phyloP scores from a whole-genome alignment of 37 sponge, comb jelly and placozoan genomes.

The Hexactinellida sp. region DNA sequence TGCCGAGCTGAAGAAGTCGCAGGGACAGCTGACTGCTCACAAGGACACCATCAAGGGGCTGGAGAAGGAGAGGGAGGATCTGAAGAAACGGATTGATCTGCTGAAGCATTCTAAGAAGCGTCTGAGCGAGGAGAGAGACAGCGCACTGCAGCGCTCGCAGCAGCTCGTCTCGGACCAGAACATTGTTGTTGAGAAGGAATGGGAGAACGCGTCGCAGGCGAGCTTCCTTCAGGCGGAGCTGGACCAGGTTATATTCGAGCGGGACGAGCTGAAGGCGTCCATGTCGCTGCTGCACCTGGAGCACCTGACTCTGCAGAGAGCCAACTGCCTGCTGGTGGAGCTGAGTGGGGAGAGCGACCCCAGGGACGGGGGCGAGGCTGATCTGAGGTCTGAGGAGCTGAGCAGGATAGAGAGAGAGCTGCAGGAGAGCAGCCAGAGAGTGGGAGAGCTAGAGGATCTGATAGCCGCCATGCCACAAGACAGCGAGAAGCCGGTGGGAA shows the following conservation, averaged over 20 bases:
- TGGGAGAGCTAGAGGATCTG: not conserved
- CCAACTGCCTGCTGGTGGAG: not conserved
- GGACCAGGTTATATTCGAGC: constrained; percentile 6
- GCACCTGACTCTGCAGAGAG: not conserved
- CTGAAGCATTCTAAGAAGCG: not conserved
- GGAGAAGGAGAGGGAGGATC: not conserved
- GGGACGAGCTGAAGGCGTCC: not conserved
- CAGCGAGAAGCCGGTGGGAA: too few relatives aligned
- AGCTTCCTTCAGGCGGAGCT: not conserved
- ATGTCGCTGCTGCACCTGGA: not conserved
- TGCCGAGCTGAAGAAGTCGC: not conserved
- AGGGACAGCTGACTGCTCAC: not conserved
- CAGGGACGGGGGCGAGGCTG: not conserved
- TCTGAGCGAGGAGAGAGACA: not conserved
- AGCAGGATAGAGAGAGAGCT: not conserved
- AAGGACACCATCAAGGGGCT: not conserved
- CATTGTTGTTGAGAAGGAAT: not conserved
- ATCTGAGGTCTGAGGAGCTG: not conserved
- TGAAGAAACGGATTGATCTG: not conserved
- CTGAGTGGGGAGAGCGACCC: not conserved
- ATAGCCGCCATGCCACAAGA: not conserved
- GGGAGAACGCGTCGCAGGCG: constrained; percentile 3
- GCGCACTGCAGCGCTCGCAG: not conserved
- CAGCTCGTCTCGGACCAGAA: not conserved
- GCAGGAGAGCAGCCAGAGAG: not conserved